Conservation (phyloP, 2,888 invertebrate species). For the Amaurobius ferox region DNA sequence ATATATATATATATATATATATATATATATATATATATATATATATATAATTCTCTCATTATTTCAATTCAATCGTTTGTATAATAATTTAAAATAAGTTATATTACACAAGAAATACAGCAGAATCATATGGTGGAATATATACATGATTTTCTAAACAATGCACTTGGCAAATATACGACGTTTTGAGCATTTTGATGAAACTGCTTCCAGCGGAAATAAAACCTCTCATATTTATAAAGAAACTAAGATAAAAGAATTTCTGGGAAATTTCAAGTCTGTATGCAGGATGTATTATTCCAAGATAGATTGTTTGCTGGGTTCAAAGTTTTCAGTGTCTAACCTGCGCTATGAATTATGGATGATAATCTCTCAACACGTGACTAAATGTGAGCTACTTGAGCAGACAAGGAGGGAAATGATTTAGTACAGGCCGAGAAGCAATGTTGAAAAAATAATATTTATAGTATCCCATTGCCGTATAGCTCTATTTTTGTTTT, state of each 20-base stretch:
- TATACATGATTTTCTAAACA: too few relatives aligned
- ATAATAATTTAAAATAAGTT: too few relatives aligned
- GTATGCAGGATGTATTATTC: slow-evolving; percentile 5
- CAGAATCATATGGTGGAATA: too few relatives aligned
- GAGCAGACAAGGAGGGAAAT: not conserved
- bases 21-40: too few relatives aligned
- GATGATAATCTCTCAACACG: slow-evolving; percentile 1
- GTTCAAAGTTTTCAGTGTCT: not conserved
- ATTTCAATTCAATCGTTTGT: too few relatives aligned
- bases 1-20: too few relatives aligned
- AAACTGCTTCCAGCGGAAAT: too few relatives aligned
- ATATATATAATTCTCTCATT: too few relatives aligned
- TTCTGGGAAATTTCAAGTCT: not conserved
- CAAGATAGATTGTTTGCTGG: not conserved
- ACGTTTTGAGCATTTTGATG: too few relatives aligned
- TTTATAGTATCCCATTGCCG: not conserved
- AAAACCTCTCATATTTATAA: too few relatives aligned
- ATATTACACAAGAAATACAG: too few relatives aligned
- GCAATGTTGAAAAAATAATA: not conserved
- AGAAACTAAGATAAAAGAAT: not conserved
- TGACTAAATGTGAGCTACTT: not conserved
- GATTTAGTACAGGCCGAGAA: not conserved
- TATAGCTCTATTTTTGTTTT: slow-evolving; percentile 8
- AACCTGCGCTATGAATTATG: not conserved
- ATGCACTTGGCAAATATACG: too few relatives aligned